Evolutionary conservation across 2,888 invertebrate genomes (phyloP).

Genomic region (Cerastoderma edule): DNA sequence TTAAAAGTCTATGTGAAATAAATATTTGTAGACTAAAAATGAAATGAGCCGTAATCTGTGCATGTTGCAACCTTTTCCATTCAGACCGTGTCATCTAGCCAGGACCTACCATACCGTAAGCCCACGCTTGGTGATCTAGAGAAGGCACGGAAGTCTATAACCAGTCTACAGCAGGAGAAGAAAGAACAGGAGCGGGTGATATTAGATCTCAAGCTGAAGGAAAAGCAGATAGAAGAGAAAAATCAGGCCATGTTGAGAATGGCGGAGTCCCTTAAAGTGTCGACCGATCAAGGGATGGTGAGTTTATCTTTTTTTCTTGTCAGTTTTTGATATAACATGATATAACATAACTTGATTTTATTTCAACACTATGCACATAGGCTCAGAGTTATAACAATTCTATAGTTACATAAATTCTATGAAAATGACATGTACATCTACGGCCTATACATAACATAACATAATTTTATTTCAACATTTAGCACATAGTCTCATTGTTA

Average conservation of each 20-base stretch:
- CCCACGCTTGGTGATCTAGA: constrained; percentile 55
- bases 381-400: too few relatives aligned
- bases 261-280: constrained; percentile 56
- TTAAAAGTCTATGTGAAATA: too few relatives aligned
- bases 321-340: too few relatives aligned
- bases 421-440: too few relatives aligned
- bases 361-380: too few relatives aligned
- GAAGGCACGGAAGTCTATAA: constrained; percentile 37
- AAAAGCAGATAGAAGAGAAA: constrained; percentile 58
- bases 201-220: constrained; percentile 64
- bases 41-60: too few relatives aligned
- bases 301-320: background rate
- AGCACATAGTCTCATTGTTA: too few relatives aligned
- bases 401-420: too few relatives aligned
- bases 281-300: constrained; percentile 7
- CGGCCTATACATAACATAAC: too few relatives aligned
- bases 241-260: constrained; percentile 60
- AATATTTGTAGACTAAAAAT: too few relatives aligned
- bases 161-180: constrained; percentile 39
- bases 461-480: too few relatives aligned
- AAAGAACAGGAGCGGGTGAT: constrained; percentile 64
- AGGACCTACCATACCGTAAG: constrained; percentile 41
- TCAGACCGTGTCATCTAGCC: constrained; percentile 44
- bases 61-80: background rate
- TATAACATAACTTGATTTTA: too few relatives aligned